Evolutionary conservation across 2,113 vertebrate genomes (phyloP).

Genomic region (Eidolon helvum): DNA sequence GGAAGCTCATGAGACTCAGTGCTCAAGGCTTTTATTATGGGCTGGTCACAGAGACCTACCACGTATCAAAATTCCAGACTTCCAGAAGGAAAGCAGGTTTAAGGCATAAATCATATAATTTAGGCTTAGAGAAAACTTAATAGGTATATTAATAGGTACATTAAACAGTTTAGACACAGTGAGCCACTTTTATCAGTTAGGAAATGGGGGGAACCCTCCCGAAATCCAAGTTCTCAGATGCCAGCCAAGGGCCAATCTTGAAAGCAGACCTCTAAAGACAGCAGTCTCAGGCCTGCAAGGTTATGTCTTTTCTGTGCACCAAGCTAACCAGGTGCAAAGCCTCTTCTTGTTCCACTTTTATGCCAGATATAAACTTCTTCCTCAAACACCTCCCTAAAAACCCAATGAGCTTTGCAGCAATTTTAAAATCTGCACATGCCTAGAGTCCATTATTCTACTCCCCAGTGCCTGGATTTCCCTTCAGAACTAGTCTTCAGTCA

Average conservation of each 20-base stretch:
- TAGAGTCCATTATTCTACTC: neutral
- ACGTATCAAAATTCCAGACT: neutral
- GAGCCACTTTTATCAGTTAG: neutral
- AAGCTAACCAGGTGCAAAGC: neutral
- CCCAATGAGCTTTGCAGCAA: neutral
- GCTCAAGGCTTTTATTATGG: too few species aligned
- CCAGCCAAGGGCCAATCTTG: neutral
- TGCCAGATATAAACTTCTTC: neutral
- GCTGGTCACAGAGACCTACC: neutral
- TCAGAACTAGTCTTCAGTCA: neutral
- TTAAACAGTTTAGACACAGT: neutral
- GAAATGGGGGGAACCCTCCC: neutral
- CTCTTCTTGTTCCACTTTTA: neutral
- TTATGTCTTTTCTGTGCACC: neutral
- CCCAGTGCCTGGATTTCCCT: neutral
- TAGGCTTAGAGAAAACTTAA: too few species aligned
- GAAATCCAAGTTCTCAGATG: neutral
- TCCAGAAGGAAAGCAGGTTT: neutral
- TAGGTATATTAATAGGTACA: too few species aligned
- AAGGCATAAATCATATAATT: neutral
- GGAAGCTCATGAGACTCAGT: neutral
- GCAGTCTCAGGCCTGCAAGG: neutral
- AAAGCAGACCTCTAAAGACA: neutral
- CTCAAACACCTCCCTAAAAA: neutral
- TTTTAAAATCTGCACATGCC: neutral